Evolutionary conservation across 2,888 invertebrate genomes (phyloP).

Genomic region (Epirrhoe alternata): DNA sequence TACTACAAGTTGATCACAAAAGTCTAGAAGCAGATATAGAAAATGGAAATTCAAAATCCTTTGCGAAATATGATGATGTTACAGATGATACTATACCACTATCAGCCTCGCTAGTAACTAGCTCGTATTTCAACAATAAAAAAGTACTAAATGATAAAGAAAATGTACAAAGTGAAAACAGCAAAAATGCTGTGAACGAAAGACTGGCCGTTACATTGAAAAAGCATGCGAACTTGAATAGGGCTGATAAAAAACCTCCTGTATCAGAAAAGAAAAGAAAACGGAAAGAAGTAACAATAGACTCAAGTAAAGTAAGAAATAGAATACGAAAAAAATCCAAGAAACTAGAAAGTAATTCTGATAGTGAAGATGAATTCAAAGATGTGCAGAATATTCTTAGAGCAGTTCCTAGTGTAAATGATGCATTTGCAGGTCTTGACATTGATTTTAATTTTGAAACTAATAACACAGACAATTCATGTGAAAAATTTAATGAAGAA

Average conservation of each 20-base stretch:
- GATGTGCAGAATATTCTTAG: conserved; percentile 55
- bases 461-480: conserved; percentile 22
- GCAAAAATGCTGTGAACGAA: conserved; percentile 52
- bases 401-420: conserved; percentile 79
- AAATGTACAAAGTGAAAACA: conserved; percentile 42
- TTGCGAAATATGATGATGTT: conserved; percentile 70
- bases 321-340: conserved; percentile 52
- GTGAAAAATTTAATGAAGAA: conserved; percentile 22
- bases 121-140: conserved; percentile 75
- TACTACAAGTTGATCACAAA: conserved; percentile 73
- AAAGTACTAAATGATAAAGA: conserved; percentile 49
- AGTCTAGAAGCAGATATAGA: conserved; percentile 69
- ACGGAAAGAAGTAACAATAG: conserved; percentile 62
- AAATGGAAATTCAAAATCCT: conserved; percentile 55
- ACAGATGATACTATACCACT: conserved; percentile 71
- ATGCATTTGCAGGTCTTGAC: conserved; percentile 68
- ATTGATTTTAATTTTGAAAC: conserved; percentile 63
- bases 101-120: conserved; percentile 74
- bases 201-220: conserved; percentile 71
- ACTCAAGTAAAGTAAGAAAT: conserved; percentile 52
- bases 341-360: conserved; percentile 46
- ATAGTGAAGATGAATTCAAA: conserved; percentile 49
- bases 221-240: conserved; percentile 72
- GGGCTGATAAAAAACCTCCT: conserved; percentile 57
- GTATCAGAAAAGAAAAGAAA: conserved; percentile 58